Conservation (phyloP, 1,140 invertebrate genomes). For the Halyomorpha halys region DNA sequence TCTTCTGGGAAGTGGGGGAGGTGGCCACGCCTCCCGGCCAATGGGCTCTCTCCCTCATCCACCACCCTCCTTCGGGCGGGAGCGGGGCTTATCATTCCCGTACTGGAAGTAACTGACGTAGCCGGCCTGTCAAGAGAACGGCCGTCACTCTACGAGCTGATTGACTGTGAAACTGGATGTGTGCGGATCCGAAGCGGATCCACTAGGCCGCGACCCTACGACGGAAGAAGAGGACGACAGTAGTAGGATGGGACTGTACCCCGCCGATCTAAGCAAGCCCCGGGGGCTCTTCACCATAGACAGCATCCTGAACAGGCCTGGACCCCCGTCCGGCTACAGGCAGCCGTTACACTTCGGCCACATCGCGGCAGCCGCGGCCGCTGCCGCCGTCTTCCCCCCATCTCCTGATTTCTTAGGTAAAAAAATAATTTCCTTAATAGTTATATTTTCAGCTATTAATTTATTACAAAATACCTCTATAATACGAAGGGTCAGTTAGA, state of each 20-base stretch:
- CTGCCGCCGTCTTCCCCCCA: conserved; percentile 44
- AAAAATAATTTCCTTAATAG: no score
- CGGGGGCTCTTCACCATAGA: conserved; percentile 56
- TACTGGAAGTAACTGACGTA: no score
- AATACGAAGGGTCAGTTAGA: no score
- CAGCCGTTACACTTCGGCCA: conserved; percentile 44
- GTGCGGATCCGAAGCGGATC: conserved; percentile 8
- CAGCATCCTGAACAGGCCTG: conserved; percentile 50
- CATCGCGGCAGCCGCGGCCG: conserved; percentile 44
- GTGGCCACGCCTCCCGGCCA: conserved; percentile 7
- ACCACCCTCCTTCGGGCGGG: neutral
- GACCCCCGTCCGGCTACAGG: conserved; percentile 41
- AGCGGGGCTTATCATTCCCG: conserved; percentile 1
- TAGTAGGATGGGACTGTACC: conserved; percentile 38
- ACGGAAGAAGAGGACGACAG: conserved; percentile 17
- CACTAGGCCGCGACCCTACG: conserved; percentile 5
- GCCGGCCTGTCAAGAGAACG: neutral
- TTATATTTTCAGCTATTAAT: no score
- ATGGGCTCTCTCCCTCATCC: conserved; percentile 2
- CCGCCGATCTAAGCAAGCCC: conserved; percentile 41
- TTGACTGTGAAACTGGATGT: neutral
- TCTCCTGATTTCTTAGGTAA: conserved; percentile 65
- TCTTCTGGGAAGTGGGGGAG: neutral
- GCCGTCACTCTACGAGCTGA: neutral
- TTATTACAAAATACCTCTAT: no score